A percentile compares a stretch with the other conserved stretches of the same genome.
Evolutionary conservation across 1,140 invertebrate genomes (phyloP).

Genomic region (Pogonomyrmex barbatus): DNA sequence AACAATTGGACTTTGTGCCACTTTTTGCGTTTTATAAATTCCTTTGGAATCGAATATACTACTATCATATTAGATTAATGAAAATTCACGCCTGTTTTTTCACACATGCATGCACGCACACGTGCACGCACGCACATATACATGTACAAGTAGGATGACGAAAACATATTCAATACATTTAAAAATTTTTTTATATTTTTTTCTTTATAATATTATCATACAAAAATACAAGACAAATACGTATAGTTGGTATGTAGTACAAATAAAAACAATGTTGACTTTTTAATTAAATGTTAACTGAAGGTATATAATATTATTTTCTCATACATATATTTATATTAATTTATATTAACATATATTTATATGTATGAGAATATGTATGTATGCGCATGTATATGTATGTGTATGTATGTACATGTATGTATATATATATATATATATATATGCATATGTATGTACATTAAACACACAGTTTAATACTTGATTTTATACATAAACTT

Average conservation of each 20-base stretch:
- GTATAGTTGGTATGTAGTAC: not conserved
- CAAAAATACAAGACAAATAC: constrained; percentile 40
- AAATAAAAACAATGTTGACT: not conserved
- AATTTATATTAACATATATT: too few relatives aligned
- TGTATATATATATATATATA: not conserved
- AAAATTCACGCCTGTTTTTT: too few relatives aligned
- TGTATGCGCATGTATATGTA: not conserved
- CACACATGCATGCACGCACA: too few relatives aligned
- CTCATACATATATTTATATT: not conserved
- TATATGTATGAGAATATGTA: not conserved
- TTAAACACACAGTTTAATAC: not conserved
- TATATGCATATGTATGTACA: not conserved
- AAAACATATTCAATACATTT: not conserved
- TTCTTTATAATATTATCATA: constrained; percentile 23
- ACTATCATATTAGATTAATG: too few relatives aligned
- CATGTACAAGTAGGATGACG: not conserved
- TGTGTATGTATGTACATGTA: not conserved
- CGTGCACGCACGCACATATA: not conserved
- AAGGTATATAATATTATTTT: not conserved
- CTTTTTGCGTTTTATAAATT: too few relatives aligned
- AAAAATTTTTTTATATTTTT: not conserved
- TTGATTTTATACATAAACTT: not conserved
- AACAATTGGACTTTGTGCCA: too few relatives aligned
- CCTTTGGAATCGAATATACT: too few relatives aligned
- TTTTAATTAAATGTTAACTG: not conserved